Base-by-base conservation (phyloP, 2,888 invertebrate species). In the Athripsodes cinereus region DNA sequence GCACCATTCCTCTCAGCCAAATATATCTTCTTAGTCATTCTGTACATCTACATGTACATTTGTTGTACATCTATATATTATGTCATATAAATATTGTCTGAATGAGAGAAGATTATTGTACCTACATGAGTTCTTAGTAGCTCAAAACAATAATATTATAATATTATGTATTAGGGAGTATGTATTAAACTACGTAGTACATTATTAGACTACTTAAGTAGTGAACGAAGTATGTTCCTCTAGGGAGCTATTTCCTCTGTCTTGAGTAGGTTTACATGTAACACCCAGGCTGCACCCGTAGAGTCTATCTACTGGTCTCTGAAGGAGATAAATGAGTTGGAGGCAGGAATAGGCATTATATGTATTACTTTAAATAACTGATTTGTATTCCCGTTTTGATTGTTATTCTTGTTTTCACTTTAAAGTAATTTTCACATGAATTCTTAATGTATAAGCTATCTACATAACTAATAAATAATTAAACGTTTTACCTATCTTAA, bases 171-270 rank as follows among this genome's bases (percentile, higher is more conserved):
- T 26, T 26, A 26, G 26, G 10, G 26, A 26, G 26, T 26, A n/a
- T n/a, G n/a, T n/a, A n/a, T n/a, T n/a, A n/a, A n/a, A n/a, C n/a
- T n/a, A n/a, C n/a, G n/a, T n/a, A 26, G 59, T 62, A 62, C 62
- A 62, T 62, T n/a, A n/a, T n/a, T 60, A 62, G 62, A 62, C 59
- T 62, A 60, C 59, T 59, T 58, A 62, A 62, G 62, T 61, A 61
- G 58, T 55, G 58, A 62, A 60, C 58, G 60, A 62, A 62, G 62
- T 60, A 62, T 62, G 55, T 55, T 58, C 57, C 62, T 62, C 62
- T 47, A 34, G 62, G 62, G 62, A 62, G 59, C 60, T 53, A 61
- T 62, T 61, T 54, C 57, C 60, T 62, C 59, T 62, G 62, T 62
- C 62, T 62, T 61, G 48, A 21, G 44, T 22, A 21, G 51, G 19